Evolutionary conservation across 2,888 invertebrate species (phyloP), one percentile per base, ranked within the genome.

Genomic region (Ditula angustiorana): DNA sequence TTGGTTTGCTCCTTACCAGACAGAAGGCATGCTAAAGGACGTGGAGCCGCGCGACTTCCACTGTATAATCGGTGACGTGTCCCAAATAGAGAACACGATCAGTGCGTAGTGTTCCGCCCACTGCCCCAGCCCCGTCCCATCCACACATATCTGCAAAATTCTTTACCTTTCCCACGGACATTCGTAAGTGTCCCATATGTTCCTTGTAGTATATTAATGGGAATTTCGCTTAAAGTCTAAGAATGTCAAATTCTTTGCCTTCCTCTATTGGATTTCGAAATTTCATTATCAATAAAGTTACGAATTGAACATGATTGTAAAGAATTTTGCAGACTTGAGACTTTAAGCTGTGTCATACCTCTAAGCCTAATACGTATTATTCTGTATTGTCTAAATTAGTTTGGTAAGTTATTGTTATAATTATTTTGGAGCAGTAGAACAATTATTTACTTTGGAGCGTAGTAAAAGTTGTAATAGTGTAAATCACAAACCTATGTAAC

Each of bases 271-370:
- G 57, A 66, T 66, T 62, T 67, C 67, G 46, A 60, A 60, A 56
- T 67, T 28, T 13, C 2, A 10, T 41, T 53, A 26, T 44, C 23
- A 65, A 21, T 55, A 13, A 16, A n/a, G 37, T 61, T 41, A 24
- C 21, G 2, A 33, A 26, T 33, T 41, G 56, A 61, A n/a, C n/a
- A n/a, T n/a, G 62, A 63, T 67, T 66, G 84, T 90, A 92, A 92
- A 92, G 91, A 92, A 92, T 92, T 92, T 92, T 92, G 92, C 92
- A 92, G 90, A 86, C 70, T 19, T 62, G 73, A 81, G 87, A 87
- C 87, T 87, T 87, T 87, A 85, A 87, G 87, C 86, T 80, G 79
- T 84, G 75, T 81, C 75, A 50, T 41, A 41, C 41, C n/a, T n/a
- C n/a, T n/a, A n/a, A n/a, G n/a, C n/a, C n/a, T n/a, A n/a, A n/a